Conservation (phyloP, 2,888 invertebrate species). For the Chrysomela aeneicollis region DNA sequence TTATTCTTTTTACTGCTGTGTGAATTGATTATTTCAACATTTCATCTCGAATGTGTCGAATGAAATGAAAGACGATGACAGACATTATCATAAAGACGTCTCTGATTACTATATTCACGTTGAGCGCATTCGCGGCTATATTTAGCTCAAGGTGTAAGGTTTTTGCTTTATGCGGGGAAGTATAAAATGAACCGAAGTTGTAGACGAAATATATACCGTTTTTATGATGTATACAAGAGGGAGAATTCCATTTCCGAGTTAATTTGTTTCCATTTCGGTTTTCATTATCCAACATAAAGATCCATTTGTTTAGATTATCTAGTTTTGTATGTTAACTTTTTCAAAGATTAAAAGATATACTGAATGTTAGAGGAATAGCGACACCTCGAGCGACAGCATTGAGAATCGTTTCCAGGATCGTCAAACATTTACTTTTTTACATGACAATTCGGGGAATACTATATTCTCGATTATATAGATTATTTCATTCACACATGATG, state of each 20-base stretch:
- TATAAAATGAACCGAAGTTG: background rate
- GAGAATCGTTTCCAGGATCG: too few species aligned
- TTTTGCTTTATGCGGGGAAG: background rate
- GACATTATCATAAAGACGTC: conserved; percentile 27
- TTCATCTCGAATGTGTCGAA: background rate
- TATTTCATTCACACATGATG: too few species aligned
- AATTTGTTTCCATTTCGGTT: background rate
- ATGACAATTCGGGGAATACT: too few species aligned
- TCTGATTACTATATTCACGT: conserved; percentile 27
- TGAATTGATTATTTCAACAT: too few species aligned
- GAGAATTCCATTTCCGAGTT: background rate
- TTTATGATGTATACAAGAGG: background rate
- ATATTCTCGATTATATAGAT: too few species aligned
- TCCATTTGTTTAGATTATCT: background rate
- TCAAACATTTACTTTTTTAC: too few species aligned
- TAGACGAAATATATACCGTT: background rate
- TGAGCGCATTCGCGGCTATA: conserved; percentile 31
- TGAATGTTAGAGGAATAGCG: too few species aligned
- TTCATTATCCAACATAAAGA: background rate
- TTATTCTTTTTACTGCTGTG: too few species aligned
- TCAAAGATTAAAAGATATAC: too few species aligned
- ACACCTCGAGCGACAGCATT: too few species aligned
- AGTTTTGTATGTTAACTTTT: background rate
- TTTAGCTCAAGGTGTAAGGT: conserved; percentile 32
- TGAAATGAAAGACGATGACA: conserved; percentile 25